A percentile compares a stretch with the other conserved stretches of the same genome.
phyloP scores from a whole-genome alignment of 2,888 invertebrate genomes.

The Mesoligia furuncula region DNA sequence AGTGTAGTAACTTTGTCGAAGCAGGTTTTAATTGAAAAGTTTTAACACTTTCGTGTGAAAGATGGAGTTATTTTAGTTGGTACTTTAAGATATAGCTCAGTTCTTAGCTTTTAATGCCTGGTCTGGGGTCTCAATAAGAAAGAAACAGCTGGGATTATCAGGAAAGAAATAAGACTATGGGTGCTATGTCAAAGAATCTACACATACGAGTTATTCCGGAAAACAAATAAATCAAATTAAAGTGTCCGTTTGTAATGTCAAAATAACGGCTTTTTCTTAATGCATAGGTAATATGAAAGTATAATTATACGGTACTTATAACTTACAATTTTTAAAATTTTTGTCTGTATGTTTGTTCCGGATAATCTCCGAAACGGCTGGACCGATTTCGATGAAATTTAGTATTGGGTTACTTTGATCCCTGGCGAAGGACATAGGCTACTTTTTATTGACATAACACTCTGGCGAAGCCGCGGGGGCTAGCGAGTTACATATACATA shows the following conservation, averaged over 20 bases:
- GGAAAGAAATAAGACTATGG: not conserved
- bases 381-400: too few relatives aligned
- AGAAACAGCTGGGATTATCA: not conserved
- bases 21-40: conserved; percentile 61
- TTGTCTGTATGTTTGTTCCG: not conserved
- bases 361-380: not conserved
- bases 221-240: too few relatives aligned
- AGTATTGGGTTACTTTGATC: not conserved
- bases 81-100: not conserved
- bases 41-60: conserved; percentile 31
- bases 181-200: not conserved
- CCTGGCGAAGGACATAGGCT: not conserved
- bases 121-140: too few relatives aligned
- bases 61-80: conserved; percentile 19
- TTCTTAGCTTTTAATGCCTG: not conserved
- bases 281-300: not conserved
- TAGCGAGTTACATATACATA: not conserved
- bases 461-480: not conserved
- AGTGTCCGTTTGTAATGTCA: too few relatives aligned
- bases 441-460: not conserved
- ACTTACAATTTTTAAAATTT: too few relatives aligned
- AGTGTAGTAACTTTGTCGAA: conserved; percentile 34
- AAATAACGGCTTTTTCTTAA: too few relatives aligned
- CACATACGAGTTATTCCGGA: too few relatives aligned
- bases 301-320: not conserved